Evolutionary conservation across 2,888 invertebrate genomes (phyloP).

Genomic region (Phyto melanocephala): DNA sequence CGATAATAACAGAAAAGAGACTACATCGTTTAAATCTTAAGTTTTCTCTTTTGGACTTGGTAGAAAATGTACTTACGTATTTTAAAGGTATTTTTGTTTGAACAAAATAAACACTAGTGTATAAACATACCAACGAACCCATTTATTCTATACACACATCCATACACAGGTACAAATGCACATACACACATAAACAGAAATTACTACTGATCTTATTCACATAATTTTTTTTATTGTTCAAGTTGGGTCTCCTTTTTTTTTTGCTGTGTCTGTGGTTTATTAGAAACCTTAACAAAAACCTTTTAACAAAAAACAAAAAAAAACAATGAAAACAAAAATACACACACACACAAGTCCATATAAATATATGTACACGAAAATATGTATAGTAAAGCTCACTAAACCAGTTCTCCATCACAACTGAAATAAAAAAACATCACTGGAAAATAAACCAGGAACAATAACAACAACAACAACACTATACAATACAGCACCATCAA

Average conservation of each 20-base stretch:
- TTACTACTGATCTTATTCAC: constrained; percentile 36
- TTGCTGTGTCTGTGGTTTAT: constrained; percentile 22
- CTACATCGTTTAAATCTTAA: constrained; percentile 21
- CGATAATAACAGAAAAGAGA: constrained; percentile 16
- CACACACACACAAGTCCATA: background rate
- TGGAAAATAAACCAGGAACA: background rate
- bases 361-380: background rate
- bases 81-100: constrained; percentile 1
- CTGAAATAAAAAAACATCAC: background rate
- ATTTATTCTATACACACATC: background rate
- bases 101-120: background rate
- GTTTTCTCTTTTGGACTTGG: constrained; percentile 8
- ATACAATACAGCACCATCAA: background rate
- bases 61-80: constrained; percentile 37
- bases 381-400: constrained; percentile 17
- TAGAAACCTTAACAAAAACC: constrained; percentile 58
- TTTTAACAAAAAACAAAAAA: constrained; percentile 1
- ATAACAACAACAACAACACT: background rate
- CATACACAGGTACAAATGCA: no score
- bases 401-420: constrained; percentile 38
- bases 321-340: background rate
- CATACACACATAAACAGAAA: background rate
- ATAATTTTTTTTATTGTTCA: background rate
- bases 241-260: background rate
- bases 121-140: no score